Percentiles rank a stretch among this genome's conserved stretches.
These are phyloP conservation scores for Sinotaia quadrata DNA, from an alignment of 2,888 invertebrate genomes.

Conservation along the genomic window DNA sequence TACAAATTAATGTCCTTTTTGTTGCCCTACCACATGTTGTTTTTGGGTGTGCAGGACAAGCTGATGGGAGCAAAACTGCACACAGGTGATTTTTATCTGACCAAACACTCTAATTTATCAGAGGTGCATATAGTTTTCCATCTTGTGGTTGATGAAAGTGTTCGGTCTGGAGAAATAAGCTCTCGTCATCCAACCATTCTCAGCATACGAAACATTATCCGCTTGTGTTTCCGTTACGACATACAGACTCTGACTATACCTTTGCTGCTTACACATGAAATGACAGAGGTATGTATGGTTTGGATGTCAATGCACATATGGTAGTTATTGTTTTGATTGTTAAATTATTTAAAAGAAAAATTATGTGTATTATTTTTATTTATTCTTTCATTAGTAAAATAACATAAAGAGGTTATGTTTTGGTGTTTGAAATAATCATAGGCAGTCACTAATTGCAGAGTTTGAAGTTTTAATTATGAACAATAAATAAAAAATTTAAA, in stretches of 20 bases:
- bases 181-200: slow-evolving; percentile 96
- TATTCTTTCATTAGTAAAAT: too few relatives aligned
- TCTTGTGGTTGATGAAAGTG: slow-evolving; percentile 87
- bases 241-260: slow-evolving; percentile 94
- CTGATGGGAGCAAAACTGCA: slow-evolving; percentile 45
- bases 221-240: slow-evolving; percentile 95
- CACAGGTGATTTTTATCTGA: slow-evolving; percentile 71
- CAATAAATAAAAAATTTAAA: too few relatives aligned
- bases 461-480: too few relatives aligned
- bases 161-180: slow-evolving; percentile 84
- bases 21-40: too few relatives aligned
- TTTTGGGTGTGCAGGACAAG: slow-evolving; percentile 57
- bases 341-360: too few relatives aligned
- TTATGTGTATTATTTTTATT: too few relatives aligned
- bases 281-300: slow-evolving; percentile 83
- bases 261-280: slow-evolving; percentile 90
- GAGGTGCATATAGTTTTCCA: slow-evolving; percentile 97
- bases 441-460: too few relatives aligned
- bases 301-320: too few relatives aligned
- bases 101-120: slow-evolving; percentile 89
- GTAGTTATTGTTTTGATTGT: too few relatives aligned
- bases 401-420: too few relatives aligned
- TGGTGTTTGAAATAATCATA: too few relatives aligned
- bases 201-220: slow-evolving; percentile 93
- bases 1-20: not conserved